Conservation (phyloP, 1,140 invertebrate species). For the Drosophila triauraria region DNA sequence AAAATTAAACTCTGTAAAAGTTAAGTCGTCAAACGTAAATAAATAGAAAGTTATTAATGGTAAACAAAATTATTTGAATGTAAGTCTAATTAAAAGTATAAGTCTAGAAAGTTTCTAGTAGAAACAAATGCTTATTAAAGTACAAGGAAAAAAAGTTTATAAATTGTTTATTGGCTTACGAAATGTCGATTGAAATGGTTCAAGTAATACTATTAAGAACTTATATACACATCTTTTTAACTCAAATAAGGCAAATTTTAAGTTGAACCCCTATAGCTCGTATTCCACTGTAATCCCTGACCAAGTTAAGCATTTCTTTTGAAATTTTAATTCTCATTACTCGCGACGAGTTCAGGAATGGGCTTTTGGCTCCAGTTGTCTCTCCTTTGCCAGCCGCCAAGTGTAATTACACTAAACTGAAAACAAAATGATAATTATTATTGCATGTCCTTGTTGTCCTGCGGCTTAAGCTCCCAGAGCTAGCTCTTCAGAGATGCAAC, state of each 20-base stretch:
- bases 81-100: no score
- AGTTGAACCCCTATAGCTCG: no score
- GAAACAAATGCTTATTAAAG: no score
- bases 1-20: background rate
- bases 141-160: no score
- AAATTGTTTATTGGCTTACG: no score
- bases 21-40: no score
- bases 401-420: constrained; percentile 68
- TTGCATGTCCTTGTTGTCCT: constrained; percentile 29
- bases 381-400: constrained; percentile 41
- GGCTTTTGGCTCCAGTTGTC: constrained; percentile 14
- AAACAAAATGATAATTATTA: constrained; percentile 63
- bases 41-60: no score
- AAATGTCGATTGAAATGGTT: no score
- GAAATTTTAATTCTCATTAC: constrained; percentile 30
- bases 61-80: no score
- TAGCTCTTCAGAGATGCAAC: background rate
- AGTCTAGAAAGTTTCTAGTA: no score
- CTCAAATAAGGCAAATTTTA: background rate
- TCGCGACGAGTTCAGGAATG: constrained; percentile 16
- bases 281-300: constrained; percentile 1
- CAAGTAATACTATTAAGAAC: no score
- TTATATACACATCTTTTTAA: no score
- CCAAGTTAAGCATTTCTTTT: constrained; percentile 21
- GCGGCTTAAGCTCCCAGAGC: constrained; percentile 2